phyloP scores from a whole-genome alignment of 2,888 invertebrate genomes.

The Drosophila leonis region DNA sequence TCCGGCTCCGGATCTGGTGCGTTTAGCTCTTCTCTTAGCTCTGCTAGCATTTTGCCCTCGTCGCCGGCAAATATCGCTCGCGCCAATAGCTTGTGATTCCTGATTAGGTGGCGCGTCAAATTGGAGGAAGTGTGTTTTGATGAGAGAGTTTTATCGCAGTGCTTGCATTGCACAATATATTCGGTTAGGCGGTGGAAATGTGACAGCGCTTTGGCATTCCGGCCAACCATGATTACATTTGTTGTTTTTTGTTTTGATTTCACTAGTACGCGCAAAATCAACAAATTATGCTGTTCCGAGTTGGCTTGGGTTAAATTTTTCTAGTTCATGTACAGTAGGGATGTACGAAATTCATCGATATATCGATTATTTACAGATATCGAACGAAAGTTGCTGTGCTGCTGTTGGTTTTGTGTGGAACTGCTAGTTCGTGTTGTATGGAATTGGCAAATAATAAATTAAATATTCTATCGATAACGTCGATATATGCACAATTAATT shows the following conservation, averaged over 20 bases:
- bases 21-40: constrained; percentile 63
- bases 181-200: constrained; percentile 74
- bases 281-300: constrained; percentile 33
- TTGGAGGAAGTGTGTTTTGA: constrained; percentile 75
- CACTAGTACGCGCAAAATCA: constrained; percentile 22
- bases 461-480: not conserved
- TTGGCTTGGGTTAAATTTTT: constrained; percentile 49
- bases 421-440: not conserved
- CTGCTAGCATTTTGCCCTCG: constrained; percentile 71
- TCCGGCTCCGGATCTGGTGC: constrained; percentile 60
- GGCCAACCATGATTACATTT: constrained; percentile 64
- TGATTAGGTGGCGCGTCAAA: constrained; percentile 69
- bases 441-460: not conserved
- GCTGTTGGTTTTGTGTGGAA: not conserved
- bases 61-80: constrained; percentile 69
- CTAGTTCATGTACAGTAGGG: constrained; percentile 55
- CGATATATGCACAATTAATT: not conserved
- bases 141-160: constrained; percentile 73
- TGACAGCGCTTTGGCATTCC: constrained; percentile 71
- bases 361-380: constrained; percentile 12
- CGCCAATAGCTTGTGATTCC: constrained; percentile 65
- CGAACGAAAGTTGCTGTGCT: not conserved
- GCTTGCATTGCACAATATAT: constrained; percentile 73
- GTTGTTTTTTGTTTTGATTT: constrained; percentile 17
- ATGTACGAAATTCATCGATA: constrained; percentile 36